Base-by-base conservation (phyloP, 2,113 vertebrate genomes). In the Condylura cristata region DNA sequence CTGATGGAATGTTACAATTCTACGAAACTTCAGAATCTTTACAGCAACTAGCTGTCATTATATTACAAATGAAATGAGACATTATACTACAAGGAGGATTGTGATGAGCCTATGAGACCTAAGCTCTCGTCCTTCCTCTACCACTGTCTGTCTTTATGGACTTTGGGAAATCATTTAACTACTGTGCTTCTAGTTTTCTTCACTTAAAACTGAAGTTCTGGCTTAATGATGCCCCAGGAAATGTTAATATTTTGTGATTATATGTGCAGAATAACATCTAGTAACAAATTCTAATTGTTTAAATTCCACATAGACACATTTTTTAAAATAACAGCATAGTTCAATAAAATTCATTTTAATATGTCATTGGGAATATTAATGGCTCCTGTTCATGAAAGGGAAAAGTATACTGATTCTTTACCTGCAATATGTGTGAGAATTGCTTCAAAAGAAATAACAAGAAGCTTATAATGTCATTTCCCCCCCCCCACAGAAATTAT, bases 401-500 rank as follows among this genome's bases (percentile, higher is more conserved):
- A 51, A 80, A 66, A 92, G 78, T 46, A 81, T 39, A 80, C 3
- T 90, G 44, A 39, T 39, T 89, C 72, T 84, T 70, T 65, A 90
- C 44, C 12, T 82, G 22, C 34, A 17, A 51, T 68, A 34, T 63
- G 5, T 39, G 11, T 93, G 70, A 89, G 32, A 92, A 72, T 39
- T 78, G 24, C 80, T 51, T 79, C 22, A 61, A 86, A 86, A 75
- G 32, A 89, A 58, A 82, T 63, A 51, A 72, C 13, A 44, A 44
- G 44, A 44, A 44, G 44, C n/a, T 91, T 92, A 90, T 88, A 88
- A 53, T 71, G 22, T 12, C 53, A 80, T 39, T 6, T 75, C 3
- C 75, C 86, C 66, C 39, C 82, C 88, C 11, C 68, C 44, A 78
- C 71, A 99, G 99, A 97, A 99, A 99, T 97, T 99, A 99, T 80